These are phyloP conservation scores for Martes flavigula DNA, from an alignment of 2,797 vertebrate genomes.

Conservation along the genomic window DNA sequence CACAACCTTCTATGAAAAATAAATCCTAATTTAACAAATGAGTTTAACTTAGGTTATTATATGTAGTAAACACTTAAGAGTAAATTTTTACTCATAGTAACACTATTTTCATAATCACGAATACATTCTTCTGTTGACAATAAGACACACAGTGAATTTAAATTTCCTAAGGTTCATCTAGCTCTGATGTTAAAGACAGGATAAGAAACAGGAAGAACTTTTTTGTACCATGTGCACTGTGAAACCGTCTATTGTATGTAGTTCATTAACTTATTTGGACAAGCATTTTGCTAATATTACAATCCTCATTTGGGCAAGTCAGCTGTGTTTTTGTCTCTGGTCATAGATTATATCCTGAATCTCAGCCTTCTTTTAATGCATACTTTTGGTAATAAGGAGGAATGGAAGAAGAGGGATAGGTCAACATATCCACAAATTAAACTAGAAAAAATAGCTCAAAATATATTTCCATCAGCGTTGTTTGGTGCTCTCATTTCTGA, in stretches of 20 bases:
- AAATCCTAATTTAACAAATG: background rate
- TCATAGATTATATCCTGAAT: background rate
- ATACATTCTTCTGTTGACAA: background rate
- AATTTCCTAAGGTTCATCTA: background rate
- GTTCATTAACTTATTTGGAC: background rate
- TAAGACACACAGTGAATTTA: background rate
- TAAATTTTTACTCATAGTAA: background rate
- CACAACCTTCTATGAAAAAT: background rate
- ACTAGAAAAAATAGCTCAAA: background rate
- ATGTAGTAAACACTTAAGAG: background rate
- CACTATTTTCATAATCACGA: background rate
- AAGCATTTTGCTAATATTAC: background rate
- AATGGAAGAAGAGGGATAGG: background rate
- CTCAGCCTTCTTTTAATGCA: background rate
- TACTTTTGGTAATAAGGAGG: background rate
- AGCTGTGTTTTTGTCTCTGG: background rate
- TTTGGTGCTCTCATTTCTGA: background rate
- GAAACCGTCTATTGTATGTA: background rate
- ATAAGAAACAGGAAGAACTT: background rate
- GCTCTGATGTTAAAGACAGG: background rate
- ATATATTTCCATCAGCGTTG: background rate
- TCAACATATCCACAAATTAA: slow-evolving; percentile 33
- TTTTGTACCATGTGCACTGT: background rate
- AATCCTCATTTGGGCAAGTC: background rate
- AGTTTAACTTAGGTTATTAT: background rate